These are phyloP conservation scores for Dicrurus megarhynchus DNA, from an alignment of 2,113 vertebrate species.

Conservation along the genomic window DNA sequence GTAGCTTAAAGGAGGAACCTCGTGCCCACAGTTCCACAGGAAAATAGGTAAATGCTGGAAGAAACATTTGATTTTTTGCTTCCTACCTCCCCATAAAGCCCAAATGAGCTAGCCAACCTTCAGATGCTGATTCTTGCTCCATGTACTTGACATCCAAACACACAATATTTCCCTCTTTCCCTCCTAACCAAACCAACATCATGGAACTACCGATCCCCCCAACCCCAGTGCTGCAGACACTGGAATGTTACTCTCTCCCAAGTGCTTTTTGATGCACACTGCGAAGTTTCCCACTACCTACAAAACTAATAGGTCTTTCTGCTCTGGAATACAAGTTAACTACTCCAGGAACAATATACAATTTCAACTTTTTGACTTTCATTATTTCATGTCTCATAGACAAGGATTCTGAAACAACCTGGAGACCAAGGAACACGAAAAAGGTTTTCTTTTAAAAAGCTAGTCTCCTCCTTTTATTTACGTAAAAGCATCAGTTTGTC, in stretches of 20 bases:
- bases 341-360: neutral
- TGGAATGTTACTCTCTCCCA: neutral
- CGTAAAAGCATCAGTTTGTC: neutral
- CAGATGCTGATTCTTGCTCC: neutral
- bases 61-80: neutral
- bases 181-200: neutral
- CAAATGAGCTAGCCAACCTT: neutral
- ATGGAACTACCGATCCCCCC: accelerated
- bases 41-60: neutral
- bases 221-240: neutral
- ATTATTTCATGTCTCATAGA: neutral
- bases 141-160: neutral
- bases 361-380: neutral
- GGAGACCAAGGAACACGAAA: neutral
- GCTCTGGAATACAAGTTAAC: neutral
- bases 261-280: neutral
- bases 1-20: neutral
- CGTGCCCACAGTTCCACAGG: neutral
- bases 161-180: neutral
- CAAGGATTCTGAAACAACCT: neutral
- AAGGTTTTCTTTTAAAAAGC: neutral
- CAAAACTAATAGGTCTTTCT: neutral
- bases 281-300: neutral
- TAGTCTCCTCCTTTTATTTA: neutral
- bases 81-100: neutral